These are phyloP conservation scores for Turnix velox DNA, from an alignment of 2,113 vertebrate genomes.

Conservation along the genomic window DNA sequence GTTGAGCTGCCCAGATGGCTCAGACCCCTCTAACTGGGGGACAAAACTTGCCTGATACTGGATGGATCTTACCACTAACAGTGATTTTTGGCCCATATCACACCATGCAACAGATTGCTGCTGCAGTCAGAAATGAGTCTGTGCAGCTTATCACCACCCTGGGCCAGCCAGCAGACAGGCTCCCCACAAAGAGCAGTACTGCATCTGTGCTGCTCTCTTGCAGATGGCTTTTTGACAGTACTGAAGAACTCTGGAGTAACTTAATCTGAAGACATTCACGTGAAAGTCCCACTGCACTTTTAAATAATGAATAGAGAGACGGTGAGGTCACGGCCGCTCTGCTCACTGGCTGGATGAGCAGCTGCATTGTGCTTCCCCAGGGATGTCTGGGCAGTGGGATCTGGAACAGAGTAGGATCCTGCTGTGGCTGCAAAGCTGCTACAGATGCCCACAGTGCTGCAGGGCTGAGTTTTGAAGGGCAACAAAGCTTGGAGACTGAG, in stretches of 20 bases:
- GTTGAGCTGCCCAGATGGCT: neutral
- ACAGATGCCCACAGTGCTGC: neutral
- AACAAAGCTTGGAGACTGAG: neutral
- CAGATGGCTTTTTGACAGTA: neutral
- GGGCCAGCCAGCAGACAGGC: fast-evolving
- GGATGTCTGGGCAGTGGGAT: neutral
- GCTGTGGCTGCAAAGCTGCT: neutral
- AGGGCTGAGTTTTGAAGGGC: neutral
- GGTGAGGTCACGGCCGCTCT: neutral
- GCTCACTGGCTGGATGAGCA: neutral
- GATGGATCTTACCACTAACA: neutral
- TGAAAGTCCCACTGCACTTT: conserved; percentile 16
- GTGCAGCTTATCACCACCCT: neutral
- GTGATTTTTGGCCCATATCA: neutral
- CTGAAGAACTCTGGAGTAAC: neutral
- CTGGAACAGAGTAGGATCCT: fast-evolving
- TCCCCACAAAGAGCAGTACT: fast-evolving
- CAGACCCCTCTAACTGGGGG: neutral
- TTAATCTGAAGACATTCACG: neutral
- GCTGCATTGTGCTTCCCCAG: neutral
- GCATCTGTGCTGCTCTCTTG: fast-evolving
- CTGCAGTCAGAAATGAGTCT: neutral
- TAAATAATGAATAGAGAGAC: conserved; percentile 50
- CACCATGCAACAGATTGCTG: neutral
- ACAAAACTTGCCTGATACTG: neutral